phyloP scores from a whole-genome alignment of 2,888 invertebrate genomes.

The Drepanosiphum platanoidis region DNA sequence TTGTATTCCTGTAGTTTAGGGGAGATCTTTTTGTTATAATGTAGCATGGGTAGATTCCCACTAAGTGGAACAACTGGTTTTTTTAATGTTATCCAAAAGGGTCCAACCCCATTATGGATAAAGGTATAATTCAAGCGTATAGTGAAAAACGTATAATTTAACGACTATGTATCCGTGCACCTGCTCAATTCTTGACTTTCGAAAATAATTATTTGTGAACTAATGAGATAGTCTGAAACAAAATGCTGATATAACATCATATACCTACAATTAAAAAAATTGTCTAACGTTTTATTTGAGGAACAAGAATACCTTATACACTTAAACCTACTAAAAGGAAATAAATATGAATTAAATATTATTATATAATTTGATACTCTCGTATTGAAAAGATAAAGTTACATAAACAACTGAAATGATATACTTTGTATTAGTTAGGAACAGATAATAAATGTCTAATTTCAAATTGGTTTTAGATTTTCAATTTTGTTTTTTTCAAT shows the following conservation, averaged over 20 bases:
- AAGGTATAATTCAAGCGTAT: conserved; percentile 19
- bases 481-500: neutral
- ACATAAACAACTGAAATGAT: too few species aligned
- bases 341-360: neutral
- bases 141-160: conserved; percentile 55
- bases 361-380: neutral
- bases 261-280: neutral
- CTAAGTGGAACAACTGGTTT: conserved; percentile 60
- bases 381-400: neutral
- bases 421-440: too few species aligned
- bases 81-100: conserved; percentile 56
- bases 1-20: conserved; percentile 2
- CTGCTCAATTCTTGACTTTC: conserved; percentile 36
- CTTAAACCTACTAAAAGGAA: neutral
- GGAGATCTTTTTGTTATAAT: conserved; percentile 27
- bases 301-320: neutral
- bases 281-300: neutral
- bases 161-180: conserved; percentile 32
- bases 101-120: conserved; percentile 48
- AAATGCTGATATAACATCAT: conserved; percentile 9
- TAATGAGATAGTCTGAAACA: conserved; percentile 8
- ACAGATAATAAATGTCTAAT: neutral
- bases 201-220: conserved; percentile 52
- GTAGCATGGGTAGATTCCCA: conserved; percentile 26
- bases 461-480: neutral